Percentiles rank a stretch among this genome's conserved stretches.
Evolutionary conservation across 2,888 invertebrate genomes (phyloP).

Genomic region (Mamestra brassicae): DNA sequence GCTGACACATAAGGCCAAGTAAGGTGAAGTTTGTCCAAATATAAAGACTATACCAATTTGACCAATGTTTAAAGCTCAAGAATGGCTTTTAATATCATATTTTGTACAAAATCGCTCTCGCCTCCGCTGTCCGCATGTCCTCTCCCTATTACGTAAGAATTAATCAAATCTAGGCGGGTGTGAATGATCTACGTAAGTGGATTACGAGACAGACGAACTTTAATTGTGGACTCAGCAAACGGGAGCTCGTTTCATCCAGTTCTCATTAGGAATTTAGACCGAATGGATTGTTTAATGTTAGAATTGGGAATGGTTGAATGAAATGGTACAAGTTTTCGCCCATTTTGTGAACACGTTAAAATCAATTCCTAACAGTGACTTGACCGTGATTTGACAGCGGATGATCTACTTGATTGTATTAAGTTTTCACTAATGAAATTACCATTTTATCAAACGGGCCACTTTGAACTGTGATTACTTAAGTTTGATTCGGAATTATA

Average conservation of each 20-base stretch:
- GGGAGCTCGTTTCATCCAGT: conserved; percentile 40
- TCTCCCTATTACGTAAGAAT: conserved; percentile 47
- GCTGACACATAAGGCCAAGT: no score
- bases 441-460: no score
- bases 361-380: no score
- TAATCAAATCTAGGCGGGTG: conserved; percentile 66
- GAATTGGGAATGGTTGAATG: not conserved
- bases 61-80: no score
- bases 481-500: no score
- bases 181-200: conserved; percentile 71
- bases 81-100: no score
- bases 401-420: no score
- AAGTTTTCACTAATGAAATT: no score
- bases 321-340: not conserved
- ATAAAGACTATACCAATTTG: no score
- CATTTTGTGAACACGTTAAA: not conserved
- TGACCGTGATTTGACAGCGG: no score
- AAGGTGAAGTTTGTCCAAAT: no score
- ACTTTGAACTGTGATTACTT: no score
- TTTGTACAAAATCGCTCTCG: conserved; percentile 6
- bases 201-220: conserved; percentile 64
- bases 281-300: not conserved
- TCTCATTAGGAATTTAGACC: conserved; percentile 11
- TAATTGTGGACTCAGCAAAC: conserved; percentile 48
- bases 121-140: not conserved